Conservation (phyloP, 2,797 vertebrate species). For the Sebastiscus tertius region DNA sequence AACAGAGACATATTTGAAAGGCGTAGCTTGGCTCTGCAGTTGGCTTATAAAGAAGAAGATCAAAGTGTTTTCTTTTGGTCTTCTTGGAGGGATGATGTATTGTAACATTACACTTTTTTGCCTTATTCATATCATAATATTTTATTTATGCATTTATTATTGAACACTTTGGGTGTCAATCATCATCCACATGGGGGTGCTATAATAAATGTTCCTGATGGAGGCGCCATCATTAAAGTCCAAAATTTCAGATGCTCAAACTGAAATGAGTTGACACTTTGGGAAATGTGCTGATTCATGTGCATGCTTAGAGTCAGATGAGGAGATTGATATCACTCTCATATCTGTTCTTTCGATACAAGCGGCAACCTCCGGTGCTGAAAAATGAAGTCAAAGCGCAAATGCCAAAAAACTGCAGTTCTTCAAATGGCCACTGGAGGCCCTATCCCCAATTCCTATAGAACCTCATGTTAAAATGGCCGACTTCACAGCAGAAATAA, state of each 20-base stretch:
- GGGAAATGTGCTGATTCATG: background rate
- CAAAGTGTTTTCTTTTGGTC: conserved; percentile 27
- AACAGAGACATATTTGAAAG: background rate
- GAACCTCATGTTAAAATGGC: too few species aligned
- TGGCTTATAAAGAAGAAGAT: conserved; percentile 30
- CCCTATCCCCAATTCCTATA: too few species aligned
- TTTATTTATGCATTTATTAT: background rate
- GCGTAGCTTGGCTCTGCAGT: background rate
- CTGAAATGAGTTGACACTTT: background rate
- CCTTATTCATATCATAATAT: background rate
- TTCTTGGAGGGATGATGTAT: conserved; percentile 50
- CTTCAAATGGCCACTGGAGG: too few species aligned
- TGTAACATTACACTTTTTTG: background rate
- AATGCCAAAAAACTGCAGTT: too few species aligned
- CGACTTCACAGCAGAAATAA: too few species aligned
- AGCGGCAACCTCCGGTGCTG: background rate
- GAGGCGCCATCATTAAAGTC: background rate
- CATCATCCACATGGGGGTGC: background rate
- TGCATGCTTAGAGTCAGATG: background rate
- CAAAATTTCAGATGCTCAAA: background rate
- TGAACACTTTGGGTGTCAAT: background rate
- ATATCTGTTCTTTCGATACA: background rate
- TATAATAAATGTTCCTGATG: background rate
- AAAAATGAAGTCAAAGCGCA: too few species aligned
- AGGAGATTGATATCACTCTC: background rate